These are phyloP conservation scores for Cynoglossus semilaevis DNA, from an alignment of 2,113 vertebrate genomes.

Conservation along the genomic window DNA sequence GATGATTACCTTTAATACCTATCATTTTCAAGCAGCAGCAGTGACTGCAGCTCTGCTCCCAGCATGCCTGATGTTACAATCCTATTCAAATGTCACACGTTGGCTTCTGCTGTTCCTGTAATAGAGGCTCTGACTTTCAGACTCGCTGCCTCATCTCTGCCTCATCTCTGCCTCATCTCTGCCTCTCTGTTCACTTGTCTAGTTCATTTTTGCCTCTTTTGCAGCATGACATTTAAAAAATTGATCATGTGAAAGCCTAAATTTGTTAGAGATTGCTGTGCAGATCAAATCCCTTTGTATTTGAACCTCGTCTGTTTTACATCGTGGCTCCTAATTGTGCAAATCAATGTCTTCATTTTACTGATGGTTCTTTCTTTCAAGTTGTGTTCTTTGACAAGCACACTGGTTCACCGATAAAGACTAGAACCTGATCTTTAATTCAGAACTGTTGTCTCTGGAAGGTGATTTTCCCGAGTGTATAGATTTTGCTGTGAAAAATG, in stretches of 20 bases:
- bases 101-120: background rate
- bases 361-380: background rate
- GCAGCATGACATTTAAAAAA: slow-evolving; percentile 13
- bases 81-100: slow-evolving; percentile 4
- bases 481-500: background rate
- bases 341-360: no score
- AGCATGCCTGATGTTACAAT: slow-evolving; percentile 6
- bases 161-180: slow-evolving; percentile 8
- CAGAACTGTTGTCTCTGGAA: background rate
- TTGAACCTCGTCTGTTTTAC: background rate
- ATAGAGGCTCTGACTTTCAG: background rate
- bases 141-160: slow-evolving; percentile 7
- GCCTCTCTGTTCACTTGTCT: background rate
- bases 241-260: slow-evolving; percentile 22
- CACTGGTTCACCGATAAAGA: background rate
- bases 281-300: slow-evolving; percentile 26
- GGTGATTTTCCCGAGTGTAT: background rate
- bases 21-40: background rate
- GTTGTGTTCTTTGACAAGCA: background rate
- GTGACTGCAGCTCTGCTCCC: background rate
- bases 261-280: slow-evolving; percentile 32
- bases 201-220: background rate
- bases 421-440: background rate
- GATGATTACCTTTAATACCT: background rate
- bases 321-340: background rate